Evolutionary conservation across 1,140 invertebrate genomes (phyloP).

Genomic region (Drosophila setifemur): DNA sequence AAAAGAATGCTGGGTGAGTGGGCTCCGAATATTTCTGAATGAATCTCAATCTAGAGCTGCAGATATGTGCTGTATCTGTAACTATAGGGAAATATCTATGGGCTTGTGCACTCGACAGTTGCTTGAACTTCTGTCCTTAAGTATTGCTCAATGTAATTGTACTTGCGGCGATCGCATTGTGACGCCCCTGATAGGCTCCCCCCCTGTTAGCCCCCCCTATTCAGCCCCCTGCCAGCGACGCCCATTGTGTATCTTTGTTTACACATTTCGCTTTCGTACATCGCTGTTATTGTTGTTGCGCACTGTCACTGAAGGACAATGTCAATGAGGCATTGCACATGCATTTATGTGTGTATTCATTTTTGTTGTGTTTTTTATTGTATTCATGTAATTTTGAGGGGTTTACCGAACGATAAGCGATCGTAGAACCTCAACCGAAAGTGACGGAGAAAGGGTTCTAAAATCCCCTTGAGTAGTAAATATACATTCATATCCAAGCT

Average conservation of each 20-base stretch:
- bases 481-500: no score
- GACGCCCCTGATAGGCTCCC: constrained; percentile 28
- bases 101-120: constrained; percentile 54
- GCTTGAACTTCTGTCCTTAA: constrained; percentile 78
- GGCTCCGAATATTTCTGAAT: no score
- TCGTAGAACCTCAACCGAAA: constrained; percentile 45
- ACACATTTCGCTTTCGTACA: constrained; percentile 49
- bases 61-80: constrained; percentile 2
- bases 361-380: not conserved
- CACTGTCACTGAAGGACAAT: constrained; percentile 71
- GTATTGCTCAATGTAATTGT: constrained; percentile 43
- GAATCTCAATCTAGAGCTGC: constrained; percentile 5
- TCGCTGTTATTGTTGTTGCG: constrained; percentile 2
- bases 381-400: constrained; percentile 31
- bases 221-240: not conserved
- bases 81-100: constrained; percentile 15
- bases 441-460: constrained; percentile 35
- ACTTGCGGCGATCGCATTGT: constrained; percentile 43
- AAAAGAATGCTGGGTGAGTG: not conserved
- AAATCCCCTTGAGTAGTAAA: not conserved
- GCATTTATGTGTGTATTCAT: not conserved
- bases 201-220: not conserved
- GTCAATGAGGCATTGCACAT: constrained; percentile 60
- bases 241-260: constrained; percentile 60
- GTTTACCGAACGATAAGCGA: constrained; percentile 56